These are phyloP conservation scores for Trichonephila clavipes DNA, from an alignment of 1,140 invertebrate genomes.

Conservation along the genomic window DNA sequence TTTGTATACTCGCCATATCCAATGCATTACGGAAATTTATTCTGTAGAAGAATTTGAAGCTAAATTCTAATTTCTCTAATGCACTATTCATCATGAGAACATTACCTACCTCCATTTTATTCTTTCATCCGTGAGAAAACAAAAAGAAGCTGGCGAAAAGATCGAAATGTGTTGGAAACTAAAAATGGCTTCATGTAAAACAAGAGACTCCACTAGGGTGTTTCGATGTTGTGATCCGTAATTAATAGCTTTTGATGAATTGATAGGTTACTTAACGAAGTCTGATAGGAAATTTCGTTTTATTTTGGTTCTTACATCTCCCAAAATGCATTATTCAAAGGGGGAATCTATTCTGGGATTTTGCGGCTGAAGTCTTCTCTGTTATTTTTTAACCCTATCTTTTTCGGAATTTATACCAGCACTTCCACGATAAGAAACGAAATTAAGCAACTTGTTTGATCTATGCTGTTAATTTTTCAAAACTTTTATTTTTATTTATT, in stretches of 20 bases:
- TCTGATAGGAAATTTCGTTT: constrained; percentile 39
- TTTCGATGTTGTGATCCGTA: constrained; percentile 58
- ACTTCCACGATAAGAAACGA: too few relatives aligned
- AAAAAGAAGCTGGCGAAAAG: too few relatives aligned
- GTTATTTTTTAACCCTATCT: too few relatives aligned
- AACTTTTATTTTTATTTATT: too few relatives aligned
- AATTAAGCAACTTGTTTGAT: too few relatives aligned
- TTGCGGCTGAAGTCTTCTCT: background rate
- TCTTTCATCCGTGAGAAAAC: background rate
- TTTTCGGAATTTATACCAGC: too few relatives aligned
- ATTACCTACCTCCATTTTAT: constrained; percentile 55
- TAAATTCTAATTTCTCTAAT: constrained; percentile 67
- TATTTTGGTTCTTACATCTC: constrained; percentile 7
- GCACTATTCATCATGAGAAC: constrained; percentile 49
- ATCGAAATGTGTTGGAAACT: background rate
- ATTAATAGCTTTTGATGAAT: constrained; percentile 67
- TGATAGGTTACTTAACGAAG: constrained; percentile 36
- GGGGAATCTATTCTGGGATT: background rate
- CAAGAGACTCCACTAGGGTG: background rate
- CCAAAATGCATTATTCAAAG: constrained; percentile 49
- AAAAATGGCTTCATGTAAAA: constrained; percentile 45
- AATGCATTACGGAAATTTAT: constrained; percentile 36
- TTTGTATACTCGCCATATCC: constrained; percentile 4
- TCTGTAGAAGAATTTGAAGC: background rate
- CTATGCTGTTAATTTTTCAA: too few relatives aligned